Evolutionary conservation across 1,140 invertebrate genomes (phyloP), one percentile per base, ranked within the genome.

Genomic region (Thaumetopoea pityocampa): DNA sequence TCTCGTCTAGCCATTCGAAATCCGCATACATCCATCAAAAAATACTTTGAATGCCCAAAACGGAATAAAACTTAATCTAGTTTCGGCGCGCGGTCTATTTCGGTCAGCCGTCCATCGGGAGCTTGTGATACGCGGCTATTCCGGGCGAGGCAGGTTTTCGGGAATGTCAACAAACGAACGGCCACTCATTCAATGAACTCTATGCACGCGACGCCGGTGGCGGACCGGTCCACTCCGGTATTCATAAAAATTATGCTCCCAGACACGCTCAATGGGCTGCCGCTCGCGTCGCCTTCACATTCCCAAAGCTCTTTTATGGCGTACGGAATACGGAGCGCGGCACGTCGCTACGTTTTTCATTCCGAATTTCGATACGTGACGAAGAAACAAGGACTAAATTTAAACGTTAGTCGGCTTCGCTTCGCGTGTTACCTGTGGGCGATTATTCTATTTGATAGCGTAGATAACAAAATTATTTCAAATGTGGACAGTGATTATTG

Each of bases 151-250:
- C 77, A 78, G 72, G 74, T 81, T 81, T 81, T 81, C 73, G 77
- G 77, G 74, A 81, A 81, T 81, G 77, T 81, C 77, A 81, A 81
- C 77, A 81, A 77, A 77, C 74, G 63, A 57, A 72, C 72, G 60
- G 64, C 36, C 64, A 67, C 57, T 77, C 73, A 81, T 81, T 77
- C 73, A 81, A 70, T 81, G 77, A 81, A 78, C 77, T 70, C 77
- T 65, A 60, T 68, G 59, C 59, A 49, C 42, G 62, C 70, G 54
- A 51, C 71, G 67, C 57, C 68, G 70, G 70, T 71, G 68, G 76
- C 72, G 63, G 72, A 77, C 76, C 72, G 76, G 72, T 77, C 76
- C 47, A 27, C 40, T 28, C 46, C 40, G 52, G 53, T 68, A 80
- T 80, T 80, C 76, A 80, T 76, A 78, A 77, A 80, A 79, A 74